Percentiles rank a stretch among this genome's conserved stretches.
Conservation (phyloP, 1,140 invertebrate genomes). For the Glossosoma conforme region DNA sequence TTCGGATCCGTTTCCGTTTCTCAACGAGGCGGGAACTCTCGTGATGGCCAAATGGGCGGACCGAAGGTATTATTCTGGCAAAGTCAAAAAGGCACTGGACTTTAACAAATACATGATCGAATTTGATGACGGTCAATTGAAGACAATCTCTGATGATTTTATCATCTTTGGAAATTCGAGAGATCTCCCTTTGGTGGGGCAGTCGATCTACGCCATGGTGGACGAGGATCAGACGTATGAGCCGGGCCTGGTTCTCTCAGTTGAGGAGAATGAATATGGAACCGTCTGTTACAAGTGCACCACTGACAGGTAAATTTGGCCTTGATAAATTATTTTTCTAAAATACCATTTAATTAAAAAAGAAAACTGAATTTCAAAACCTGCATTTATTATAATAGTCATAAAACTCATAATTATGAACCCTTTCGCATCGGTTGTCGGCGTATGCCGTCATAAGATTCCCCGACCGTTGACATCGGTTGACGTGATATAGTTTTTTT, state of each 20-base stretch:
- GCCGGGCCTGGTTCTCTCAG: conserved; percentile 41
- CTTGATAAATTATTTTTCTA: too few species aligned
- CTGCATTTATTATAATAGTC: too few species aligned
- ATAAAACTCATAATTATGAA: too few species aligned
- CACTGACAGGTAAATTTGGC: conserved; percentile 46
- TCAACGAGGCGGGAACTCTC: conserved; percentile 40
- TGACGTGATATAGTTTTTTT: too few species aligned
- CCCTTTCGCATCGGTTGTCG: too few species aligned
- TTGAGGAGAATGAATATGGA: conserved; percentile 42
- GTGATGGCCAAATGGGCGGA: conserved; percentile 61
- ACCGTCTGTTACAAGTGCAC: conserved; percentile 46
- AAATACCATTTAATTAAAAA: too few species aligned
- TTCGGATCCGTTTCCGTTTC: neutral
- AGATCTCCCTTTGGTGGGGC: conserved; percentile 45
- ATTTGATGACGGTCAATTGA: conserved; percentile 56
- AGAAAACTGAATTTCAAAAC: too few species aligned
- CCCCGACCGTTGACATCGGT: too few species aligned
- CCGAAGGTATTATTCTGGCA: conserved; percentile 57
- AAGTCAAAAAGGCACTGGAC: conserved; percentile 47
- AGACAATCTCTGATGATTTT: conserved; percentile 54
- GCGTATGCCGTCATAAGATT: too few species aligned
- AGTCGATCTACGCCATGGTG: conserved; percentile 47
- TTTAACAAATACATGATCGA: conserved; percentile 56
- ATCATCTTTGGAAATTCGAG: conserved; percentile 51
- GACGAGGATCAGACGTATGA: conserved; percentile 48